A percentile compares a stretch with the other conserved stretches of the same genome.
phyloP scores from a whole-genome alignment of 2,113 vertebrate species.

The Chloroceryle aenea region DNA sequence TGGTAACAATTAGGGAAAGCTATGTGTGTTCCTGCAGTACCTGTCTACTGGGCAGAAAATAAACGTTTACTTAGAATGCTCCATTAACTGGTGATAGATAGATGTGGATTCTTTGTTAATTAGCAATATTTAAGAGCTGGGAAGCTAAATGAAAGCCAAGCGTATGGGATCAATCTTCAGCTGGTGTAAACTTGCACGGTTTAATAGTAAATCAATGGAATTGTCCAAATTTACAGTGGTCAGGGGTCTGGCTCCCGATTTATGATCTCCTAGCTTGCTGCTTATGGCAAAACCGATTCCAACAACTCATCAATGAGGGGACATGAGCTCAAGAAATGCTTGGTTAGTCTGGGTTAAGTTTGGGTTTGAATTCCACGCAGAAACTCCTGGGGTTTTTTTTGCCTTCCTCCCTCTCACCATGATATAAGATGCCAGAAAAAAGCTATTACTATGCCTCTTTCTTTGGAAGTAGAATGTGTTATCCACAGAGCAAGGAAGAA shows the following conservation, averaged over 20 bases:
- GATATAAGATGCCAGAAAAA: fast-evolving
- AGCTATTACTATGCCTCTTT: neutral
- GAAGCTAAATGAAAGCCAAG: neutral
- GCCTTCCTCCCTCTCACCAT: neutral
- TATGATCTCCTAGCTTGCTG: neutral
- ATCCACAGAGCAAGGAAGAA: neutral
- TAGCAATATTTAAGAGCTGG: neutral
- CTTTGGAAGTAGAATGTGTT: neutral
- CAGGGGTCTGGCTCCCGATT: neutral
- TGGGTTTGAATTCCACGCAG: neutral
- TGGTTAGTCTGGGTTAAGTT: neutral
- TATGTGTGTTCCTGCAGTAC: neutral
- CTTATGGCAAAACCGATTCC: neutral
- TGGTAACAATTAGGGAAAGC: neutral
- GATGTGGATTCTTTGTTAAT: neutral
- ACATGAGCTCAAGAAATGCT: neutral
- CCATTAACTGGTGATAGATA: neutral
- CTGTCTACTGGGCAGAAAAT: neutral
- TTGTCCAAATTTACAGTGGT: neutral
- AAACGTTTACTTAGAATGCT: neutral
- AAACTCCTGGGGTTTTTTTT: neutral
- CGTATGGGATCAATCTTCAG: neutral
- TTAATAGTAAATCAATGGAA: neutral
- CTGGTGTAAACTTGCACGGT: neutral
- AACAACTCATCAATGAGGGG: neutral